Base-by-base conservation (phyloP, 2,888 invertebrate species). In the Oscheius sp. region DNA sequence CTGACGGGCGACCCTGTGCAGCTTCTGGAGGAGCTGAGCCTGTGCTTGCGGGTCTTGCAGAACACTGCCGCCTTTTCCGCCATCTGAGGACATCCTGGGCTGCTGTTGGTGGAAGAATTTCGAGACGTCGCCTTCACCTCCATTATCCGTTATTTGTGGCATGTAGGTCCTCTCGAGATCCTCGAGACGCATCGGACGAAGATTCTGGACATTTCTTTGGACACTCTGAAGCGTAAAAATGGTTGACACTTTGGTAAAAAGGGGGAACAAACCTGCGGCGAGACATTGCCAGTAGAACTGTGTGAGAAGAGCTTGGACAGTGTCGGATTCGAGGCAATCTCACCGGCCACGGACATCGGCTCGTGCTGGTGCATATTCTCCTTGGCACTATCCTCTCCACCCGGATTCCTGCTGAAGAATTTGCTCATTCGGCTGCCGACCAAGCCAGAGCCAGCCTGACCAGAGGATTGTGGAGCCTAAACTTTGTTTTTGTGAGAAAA, bases 41-140 rank as follows among this genome's bases (percentile, higher is more conserved):
- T 85, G 85, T 60, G 83, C 81, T 10, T 68, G 65, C 37, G 84
- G 85, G 76, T 85, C 85, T 62, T 80, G 76, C 1, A 84, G 76
- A 21, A 79, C 79, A 60, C 77, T 82, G 11, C 76, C 77, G 7
- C 42, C 42, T 42, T 42, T 42, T 42, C 42, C 42, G 42, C 3
- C 42, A 7, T 42, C 42, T 42, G 2, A 2, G 42, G 29, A 47
- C 47, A 65, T 35, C 4, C 4, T 60, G 1, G 33, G 9, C 9
- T 55, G 21, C 21, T 21, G 21, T 21, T 21, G 55, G 9, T 55
- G 7, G 21, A 29, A 21, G 29, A 55, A 29, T 32, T 55, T 55
- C 10, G 13, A 21, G 32, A 32, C 53, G 21, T 55, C 55, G 21
- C 21, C 21, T 7, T 3, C 3, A 7, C 42, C 42, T 5, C 9